Evolutionary conservation across 2,797 vertebrate species (phyloP).

Genomic region (Danio kyathit): DNA sequence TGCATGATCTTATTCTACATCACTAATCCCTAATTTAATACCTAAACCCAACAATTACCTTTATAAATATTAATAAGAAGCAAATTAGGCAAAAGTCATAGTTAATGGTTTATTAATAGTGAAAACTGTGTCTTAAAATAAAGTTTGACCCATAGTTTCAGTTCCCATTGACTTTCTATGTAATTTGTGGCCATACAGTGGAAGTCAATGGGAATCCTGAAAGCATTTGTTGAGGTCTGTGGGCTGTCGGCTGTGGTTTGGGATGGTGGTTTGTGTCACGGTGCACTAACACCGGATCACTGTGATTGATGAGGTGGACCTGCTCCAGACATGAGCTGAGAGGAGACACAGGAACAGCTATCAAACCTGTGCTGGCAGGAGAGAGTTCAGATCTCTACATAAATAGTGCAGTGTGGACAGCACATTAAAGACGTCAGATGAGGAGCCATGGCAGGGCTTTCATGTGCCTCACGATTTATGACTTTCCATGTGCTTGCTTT

Average conservation of each 20-base stretch:
- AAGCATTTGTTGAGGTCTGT: slow-evolving; percentile 7
- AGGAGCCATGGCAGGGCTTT: slow-evolving; percentile 73
- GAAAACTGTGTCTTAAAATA: too few species aligned
- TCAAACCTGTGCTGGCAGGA: slow-evolving; percentile 70
- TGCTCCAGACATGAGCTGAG: slow-evolving; percentile 33
- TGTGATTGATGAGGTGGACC: slow-evolving; percentile 43
- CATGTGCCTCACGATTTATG: slow-evolving; percentile 76
- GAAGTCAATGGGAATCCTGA: too few species aligned
- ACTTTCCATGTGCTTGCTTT: slow-evolving; percentile 63
- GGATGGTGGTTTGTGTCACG: slow-evolving; percentile 34
- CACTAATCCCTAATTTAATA: too few species aligned
- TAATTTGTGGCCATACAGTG: too few species aligned
- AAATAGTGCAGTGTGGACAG: slow-evolving; percentile 71
- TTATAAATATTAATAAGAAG: too few species aligned
- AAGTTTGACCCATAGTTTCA: too few species aligned
- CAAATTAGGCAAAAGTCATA: too few species aligned
- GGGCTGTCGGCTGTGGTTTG: slow-evolving; percentile 17
- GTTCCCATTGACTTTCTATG: too few species aligned
- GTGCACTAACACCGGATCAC: slow-evolving; percentile 8
- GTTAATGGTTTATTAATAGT: too few species aligned
- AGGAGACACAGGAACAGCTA: slow-evolving; percentile 72
- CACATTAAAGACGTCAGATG: slow-evolving; percentile 79
- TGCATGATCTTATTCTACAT: too few species aligned
- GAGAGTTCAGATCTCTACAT: slow-evolving; percentile 68
- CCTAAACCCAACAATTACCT: too few species aligned